Evolutionary conservation across 2,113 vertebrate species (phyloP), one percentile per base, ranked within the genome.

Genomic region (Myotis brandtii): DNA sequence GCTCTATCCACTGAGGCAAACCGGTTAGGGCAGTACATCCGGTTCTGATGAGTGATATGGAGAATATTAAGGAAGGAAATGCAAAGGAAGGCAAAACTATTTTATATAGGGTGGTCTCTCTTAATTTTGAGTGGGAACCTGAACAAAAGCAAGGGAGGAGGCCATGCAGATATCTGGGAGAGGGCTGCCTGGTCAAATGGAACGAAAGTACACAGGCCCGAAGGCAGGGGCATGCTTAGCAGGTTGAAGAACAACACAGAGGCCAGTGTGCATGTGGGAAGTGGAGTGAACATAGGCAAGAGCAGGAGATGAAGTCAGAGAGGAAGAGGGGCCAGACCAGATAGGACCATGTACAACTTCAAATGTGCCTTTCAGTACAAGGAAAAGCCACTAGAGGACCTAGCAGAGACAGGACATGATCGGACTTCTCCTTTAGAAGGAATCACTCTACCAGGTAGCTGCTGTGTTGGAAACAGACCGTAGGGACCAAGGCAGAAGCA

Each of bases 201-300:
- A 67, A 70, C 17, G 27, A 27, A 92, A 32, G 16, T 14, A 27
- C 50, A 72, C 23, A 66, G 20, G 23, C 46, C 37, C 2, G 11
- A 66, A 77, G 62, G 56, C 69, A 52, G 54, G 37, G 69, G 9
- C 6, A 0, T 37, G 37, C 77, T 56, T 8, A n/a, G 25, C 3
- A 2, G 76, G 6, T 32, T 50, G 30, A 56, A 43, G 46, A 85
- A n/a, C n/a, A 91, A 3, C 0, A 1, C 0, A 6, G 18, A 76
- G 43, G 59, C 37, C 69, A 59, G 5, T 1, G 40, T 25, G 56
- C 56, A 25, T 48, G 30, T 2, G 9, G 0, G 0, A 59, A 21
- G 0, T 4, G 27, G 21, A 0, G 1, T 0, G 0, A 1, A 34
- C 11, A 0, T 0, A 6, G 16, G 37, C 27, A 12, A 67, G 48